Evolutionary conservation across 1,140 invertebrate species (phyloP).

Genomic region (Philopotamus ludificatus): DNA sequence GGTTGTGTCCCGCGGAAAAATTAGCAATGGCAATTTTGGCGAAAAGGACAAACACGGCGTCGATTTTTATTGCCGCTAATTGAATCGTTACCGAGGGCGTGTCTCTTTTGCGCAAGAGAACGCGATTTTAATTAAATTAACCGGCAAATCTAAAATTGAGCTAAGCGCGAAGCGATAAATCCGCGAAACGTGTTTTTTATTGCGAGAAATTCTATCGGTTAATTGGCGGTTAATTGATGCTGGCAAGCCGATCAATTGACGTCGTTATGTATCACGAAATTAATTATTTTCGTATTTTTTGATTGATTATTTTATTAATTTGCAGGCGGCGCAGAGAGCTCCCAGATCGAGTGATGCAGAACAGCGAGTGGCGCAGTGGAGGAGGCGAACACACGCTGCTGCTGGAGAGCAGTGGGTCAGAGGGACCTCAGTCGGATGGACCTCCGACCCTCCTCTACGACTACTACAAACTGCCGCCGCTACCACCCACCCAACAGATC

Average conservation of each 20-base stretch:
- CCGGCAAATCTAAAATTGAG: no score
- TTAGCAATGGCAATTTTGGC: no score
- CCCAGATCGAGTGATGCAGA: constrained; percentile 50
- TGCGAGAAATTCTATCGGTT: not conserved
- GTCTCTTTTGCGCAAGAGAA: no score
- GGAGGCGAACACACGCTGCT: not conserved
- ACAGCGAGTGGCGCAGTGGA: constrained; percentile 46
- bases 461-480: constrained; percentile 54
- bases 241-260: not conserved
- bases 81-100: no score
- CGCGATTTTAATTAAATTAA: no score
- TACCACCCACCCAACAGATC: constrained; percentile 49
- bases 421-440: constrained; percentile 27
- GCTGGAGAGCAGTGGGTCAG: constrained; percentile 7
- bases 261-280: not conserved
- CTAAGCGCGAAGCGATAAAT: no score
- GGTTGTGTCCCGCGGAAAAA: no score
- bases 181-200: no score
- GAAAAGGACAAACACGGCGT: no score
- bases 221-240: not conserved
- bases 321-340: constrained; percentile 52
- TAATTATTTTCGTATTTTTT: no score
- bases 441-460: constrained; percentile 49
- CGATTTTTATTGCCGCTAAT: no score
- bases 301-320: constrained; percentile 24